Base-by-base conservation (phyloP, 2,113 vertebrate species). In the Anolis sagrei region DNA sequence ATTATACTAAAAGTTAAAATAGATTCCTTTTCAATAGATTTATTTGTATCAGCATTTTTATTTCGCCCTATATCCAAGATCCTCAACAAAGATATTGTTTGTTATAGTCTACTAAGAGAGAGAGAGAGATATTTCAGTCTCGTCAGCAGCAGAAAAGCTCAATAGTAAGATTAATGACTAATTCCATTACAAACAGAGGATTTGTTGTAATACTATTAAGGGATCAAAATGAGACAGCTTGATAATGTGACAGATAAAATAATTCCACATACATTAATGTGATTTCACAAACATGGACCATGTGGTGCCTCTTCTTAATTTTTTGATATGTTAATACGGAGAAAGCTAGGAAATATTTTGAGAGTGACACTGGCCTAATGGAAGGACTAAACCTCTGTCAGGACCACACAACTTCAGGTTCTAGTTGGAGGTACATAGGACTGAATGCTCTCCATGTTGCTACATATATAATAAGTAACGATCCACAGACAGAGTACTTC, bases 121-220 rank as follows among this genome's bases (percentile, higher is more conserved):
- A 58, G 11, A 58, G 68, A 44, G 72, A 89, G 90, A 90, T 68
- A 81, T 18, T 79, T 39, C 0, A 32, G 2, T 62, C 80, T 79
- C 69, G 78, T 36, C 64, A 16, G 83, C 4, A 49, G 44, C 0
- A 1, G 64, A 79, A 16, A 61, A 82, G 72, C 85, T 80, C 34
- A 88, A 23, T 19, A 84, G 83, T 79, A 51, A 89, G 75, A 94
- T 89, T 86, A 92, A 89, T 25, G 32, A 87, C 18, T 91, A 85
- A 92, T 79, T 86, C 91, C 62, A 62, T 74, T 89, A 64, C 34
- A 92, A 81, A 90, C 76, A 88, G 4, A 39, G 86, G 93, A 90
- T 92, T 89, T 76, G 73, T 86, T 93, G 91, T 91, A 88, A 92
- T 90, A 75, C 25, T 25, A 89, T 92, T 91, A 94, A 86, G 25